Conservation (phyloP, 2,113 vertebrate genomes). For the Macheiramphus alcinus region DNA sequence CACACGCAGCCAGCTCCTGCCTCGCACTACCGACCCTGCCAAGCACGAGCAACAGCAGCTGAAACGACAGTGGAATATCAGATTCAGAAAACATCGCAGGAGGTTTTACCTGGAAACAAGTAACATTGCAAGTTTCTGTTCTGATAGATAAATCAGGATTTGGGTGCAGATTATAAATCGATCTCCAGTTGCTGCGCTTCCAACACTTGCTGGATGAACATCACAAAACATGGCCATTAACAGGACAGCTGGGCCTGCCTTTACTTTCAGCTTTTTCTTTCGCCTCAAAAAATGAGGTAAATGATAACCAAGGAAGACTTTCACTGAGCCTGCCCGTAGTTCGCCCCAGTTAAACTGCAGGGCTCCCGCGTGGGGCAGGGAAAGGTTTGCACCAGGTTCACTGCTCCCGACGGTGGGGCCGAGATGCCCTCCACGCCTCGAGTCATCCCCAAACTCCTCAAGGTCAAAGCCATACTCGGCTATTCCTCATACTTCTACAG, state of each 20-base stretch:
- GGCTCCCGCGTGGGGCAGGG: not conserved
- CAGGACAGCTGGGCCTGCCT: not conserved
- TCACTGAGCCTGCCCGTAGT: not conserved
- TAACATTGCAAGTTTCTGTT: not conserved
- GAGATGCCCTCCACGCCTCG: not conserved
- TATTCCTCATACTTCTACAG: not conserved
- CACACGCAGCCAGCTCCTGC: not conserved
- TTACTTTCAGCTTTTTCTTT: not conserved
- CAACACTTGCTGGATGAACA: not conserved
- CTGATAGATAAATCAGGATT: not conserved
- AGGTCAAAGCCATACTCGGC: not conserved
- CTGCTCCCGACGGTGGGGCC: accelerated
- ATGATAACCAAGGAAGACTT: not conserved
- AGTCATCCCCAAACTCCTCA: not conserved
- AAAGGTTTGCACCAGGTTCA: not conserved
- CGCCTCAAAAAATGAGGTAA: not conserved
- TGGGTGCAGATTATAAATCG: not conserved
- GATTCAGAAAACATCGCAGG: not conserved
- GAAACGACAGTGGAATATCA: not conserved
- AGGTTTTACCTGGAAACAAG: not conserved
- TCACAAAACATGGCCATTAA: not conserved
- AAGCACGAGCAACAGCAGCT: too few species aligned
- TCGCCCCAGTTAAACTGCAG: accelerated
- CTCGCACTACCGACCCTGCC: not conserved
- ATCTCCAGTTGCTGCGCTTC: not conserved